A percentile compares a stretch with the other conserved stretches of the same genome.
Evolutionary conservation across 1,140 invertebrate genomes (phyloP).

Genomic region (Drosophila miranda): DNA sequence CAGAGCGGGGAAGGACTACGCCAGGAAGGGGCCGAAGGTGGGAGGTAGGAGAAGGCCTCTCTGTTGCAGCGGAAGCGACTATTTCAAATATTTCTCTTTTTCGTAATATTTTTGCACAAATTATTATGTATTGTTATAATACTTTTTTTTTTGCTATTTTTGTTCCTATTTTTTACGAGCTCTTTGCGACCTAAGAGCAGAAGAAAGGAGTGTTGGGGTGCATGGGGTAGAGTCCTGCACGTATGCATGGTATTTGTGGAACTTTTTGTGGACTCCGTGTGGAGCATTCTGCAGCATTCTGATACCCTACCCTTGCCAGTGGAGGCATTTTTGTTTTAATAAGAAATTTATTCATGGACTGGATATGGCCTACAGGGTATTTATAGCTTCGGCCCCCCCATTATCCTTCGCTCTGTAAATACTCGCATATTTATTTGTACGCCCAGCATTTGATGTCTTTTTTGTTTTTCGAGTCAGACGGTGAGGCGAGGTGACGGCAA

Average conservation of each 20-base stretch:
- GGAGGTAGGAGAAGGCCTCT: not conserved
- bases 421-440: constrained; percentile 14
- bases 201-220: not conserved
- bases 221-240: constrained; percentile 8
- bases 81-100: constrained; percentile 57
- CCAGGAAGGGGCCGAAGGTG: no score
- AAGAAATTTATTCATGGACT: no score
- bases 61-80: constrained; percentile 60
- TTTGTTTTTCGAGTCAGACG: constrained; percentile 2
- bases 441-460: constrained; percentile 11
- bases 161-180: constrained; percentile 13
- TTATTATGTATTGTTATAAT: constrained; percentile 79
- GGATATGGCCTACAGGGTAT: no score
- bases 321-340: no score
- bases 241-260: constrained; percentile 30
- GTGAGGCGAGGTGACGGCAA: not conserved
- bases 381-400: no score
- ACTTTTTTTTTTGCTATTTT: constrained; percentile 32
- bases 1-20: not conserved
- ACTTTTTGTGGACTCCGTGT: no score
- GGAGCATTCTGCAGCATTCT: no score
- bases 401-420: no score
- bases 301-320: no score
- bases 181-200: constrained; percentile 5
- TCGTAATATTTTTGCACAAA: constrained; percentile 70